Evolutionary conservation across 2,113 vertebrate genomes (phyloP).

Genomic region (Scomber japonicus): DNA sequence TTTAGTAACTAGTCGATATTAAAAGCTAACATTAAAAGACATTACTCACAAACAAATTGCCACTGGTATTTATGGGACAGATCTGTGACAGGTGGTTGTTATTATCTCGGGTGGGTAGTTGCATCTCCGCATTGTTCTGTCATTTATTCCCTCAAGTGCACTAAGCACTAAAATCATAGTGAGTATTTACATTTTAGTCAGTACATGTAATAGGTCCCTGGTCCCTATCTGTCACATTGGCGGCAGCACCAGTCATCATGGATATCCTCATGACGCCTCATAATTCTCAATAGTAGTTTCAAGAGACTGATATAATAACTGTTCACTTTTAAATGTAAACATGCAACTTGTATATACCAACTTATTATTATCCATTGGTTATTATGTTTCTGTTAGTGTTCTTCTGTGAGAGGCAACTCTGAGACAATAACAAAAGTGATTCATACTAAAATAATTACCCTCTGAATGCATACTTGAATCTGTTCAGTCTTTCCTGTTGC

Average conservation of each 20-base stretch:
- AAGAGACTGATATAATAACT: constrained; percentile 16
- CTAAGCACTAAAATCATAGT: neutral
- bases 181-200: constrained; percentile 30
- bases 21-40: constrained; percentile 12
- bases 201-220: constrained; percentile 14
- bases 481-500: constrained; percentile 19
- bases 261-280: neutral
- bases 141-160: constrained; percentile 28
- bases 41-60: constrained; percentile 8
- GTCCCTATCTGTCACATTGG: constrained; percentile 19
- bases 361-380: neutral
- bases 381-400: neutral
- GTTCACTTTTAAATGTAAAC: constrained; percentile 9
- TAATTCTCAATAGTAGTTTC: neutral
- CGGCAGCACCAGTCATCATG: neutral
- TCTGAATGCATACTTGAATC: constrained; percentile 22
- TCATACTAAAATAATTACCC: constrained; percentile 26
- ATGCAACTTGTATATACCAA: neutral
- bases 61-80: constrained; percentile 10
- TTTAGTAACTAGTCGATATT: neutral
- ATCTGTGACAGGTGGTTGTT: constrained; percentile 26
- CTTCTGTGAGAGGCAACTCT: constrained; percentile 6
- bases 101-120: constrained; percentile 26
- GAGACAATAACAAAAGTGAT: constrained; percentile 16
- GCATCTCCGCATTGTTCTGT: constrained; percentile 18